These are phyloP conservation scores for Sussaba pulchella DNA, from an alignment of 2,888 invertebrate genomes.

Conservation along the genomic window DNA sequence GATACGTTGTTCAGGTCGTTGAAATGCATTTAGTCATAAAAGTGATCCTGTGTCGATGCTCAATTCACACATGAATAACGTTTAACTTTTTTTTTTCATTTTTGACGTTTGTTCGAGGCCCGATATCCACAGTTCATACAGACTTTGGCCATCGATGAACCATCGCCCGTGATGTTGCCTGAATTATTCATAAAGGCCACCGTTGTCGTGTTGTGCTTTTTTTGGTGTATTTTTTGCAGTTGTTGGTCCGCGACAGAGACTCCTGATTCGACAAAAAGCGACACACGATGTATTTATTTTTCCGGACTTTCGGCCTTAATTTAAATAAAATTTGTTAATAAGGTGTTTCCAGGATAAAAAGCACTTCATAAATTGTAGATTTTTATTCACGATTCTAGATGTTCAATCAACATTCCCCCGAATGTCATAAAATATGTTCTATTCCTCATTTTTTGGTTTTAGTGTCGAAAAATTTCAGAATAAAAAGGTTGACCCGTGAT, in stretches of 20 bases:
- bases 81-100: conserved; percentile 65
- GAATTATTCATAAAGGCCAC: conserved; percentile 67
- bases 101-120: conserved; percentile 42
- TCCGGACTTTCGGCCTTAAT: background rate
- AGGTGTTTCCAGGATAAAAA: background rate
- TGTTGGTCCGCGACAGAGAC: conserved; percentile 30
- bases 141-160: conserved; percentile 60
- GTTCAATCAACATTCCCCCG: too few species aligned
- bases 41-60: background rate
- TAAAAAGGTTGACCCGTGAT: background rate
- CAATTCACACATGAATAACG: conserved; percentile 39
- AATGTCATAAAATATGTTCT: too few species aligned
- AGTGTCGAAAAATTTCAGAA: background rate
- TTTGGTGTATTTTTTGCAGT: conserved; percentile 36
- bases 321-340: background rate
- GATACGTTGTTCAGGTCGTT: conserved; percentile 55
- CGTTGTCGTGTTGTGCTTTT: conserved; percentile 42
- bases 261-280: too few species aligned
- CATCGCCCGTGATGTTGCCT: conserved; percentile 55
- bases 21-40: conserved; percentile 51
- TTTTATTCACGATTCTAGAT: background rate
- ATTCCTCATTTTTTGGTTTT: background rate
- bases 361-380: background rate
- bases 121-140: conserved; percentile 33
- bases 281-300: background rate